Conservation (phyloP, 2,888 invertebrate genomes). For the Taphrorychus bicolor region DNA sequence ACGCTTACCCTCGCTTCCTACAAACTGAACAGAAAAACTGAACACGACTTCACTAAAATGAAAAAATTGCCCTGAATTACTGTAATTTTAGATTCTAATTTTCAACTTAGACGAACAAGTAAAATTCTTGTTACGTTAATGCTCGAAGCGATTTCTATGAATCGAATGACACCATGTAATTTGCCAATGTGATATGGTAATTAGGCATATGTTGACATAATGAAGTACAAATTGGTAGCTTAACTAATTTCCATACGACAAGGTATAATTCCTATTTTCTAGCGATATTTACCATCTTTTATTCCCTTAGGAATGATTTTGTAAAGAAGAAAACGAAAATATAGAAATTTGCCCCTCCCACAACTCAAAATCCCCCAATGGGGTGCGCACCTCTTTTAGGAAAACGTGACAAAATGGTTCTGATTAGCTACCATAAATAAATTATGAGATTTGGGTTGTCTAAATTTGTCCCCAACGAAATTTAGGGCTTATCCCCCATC, state of each 20-base stretch:
- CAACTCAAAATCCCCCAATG: neutral
- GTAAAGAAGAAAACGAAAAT: no score
- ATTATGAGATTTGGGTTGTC: constrained; percentile 34
- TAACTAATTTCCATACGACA: constrained; percentile 6
- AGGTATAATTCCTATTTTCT: constrained; percentile 5
- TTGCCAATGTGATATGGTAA: constrained; percentile 24
- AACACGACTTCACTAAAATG: constrained; percentile 5
- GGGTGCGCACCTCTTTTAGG: neutral
- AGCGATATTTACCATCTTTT: no score
- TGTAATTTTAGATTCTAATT: constrained; percentile 4
- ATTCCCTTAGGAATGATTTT: no score
- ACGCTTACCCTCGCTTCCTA: constrained; percentile 20
- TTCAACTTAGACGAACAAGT: neutral
- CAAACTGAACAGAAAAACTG: constrained; percentile 7
- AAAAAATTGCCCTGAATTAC: constrained; percentile 4
- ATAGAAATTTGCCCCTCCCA: neutral
- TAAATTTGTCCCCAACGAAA: constrained; percentile 36
- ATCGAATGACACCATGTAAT: constrained; percentile 18
- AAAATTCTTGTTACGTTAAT: constrained; percentile 9
- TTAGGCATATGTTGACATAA: constrained; percentile 19
- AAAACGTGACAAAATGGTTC: constrained; percentile 27
- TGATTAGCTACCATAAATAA: constrained; percentile 32
- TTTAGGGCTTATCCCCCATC: constrained; percentile 32
- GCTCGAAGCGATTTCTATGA: neutral
- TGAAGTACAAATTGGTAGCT: constrained; percentile 5